These are phyloP conservation scores for Distichodus sexfasciatus DNA, from an alignment of 2,797 vertebrate species.

Conservation along the genomic window DNA sequence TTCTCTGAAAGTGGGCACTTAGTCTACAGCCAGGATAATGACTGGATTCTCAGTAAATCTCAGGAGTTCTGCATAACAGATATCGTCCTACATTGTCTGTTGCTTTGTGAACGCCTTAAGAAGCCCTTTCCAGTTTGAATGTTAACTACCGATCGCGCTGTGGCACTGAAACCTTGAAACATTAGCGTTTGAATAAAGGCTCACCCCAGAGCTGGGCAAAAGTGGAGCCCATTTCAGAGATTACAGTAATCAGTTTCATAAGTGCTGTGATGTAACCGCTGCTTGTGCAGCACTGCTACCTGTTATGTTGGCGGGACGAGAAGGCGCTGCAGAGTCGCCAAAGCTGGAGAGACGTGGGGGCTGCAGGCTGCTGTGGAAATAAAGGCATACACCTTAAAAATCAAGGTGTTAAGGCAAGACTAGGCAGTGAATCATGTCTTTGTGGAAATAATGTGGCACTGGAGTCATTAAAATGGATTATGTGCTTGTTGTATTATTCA, in stretches of 20 bases:
- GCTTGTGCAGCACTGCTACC: constrained; percentile 28
- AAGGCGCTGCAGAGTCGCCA: constrained; percentile 7
- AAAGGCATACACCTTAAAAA: no score
- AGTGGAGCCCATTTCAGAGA: constrained; percentile 35
- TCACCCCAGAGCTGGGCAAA: constrained; percentile 9
- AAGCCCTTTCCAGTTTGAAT: not conserved
- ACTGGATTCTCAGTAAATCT: constrained; percentile 29
- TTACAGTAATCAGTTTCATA: constrained; percentile 42
- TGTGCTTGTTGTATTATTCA: no score
- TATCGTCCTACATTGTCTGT: not conserved
- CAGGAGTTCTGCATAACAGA: not conserved
- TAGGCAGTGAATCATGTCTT: no score
- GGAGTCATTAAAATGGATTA: no score
- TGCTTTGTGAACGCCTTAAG: not conserved
- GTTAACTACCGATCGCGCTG: not conserved
- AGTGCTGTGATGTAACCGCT: constrained; percentile 28
- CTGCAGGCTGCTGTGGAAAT: not conserved
- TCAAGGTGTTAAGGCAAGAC: no score
- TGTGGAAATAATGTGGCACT: no score
- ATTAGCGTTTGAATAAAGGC: constrained; percentile 12
- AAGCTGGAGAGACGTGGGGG: constrained; percentile 17
- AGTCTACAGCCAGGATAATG: constrained; percentile 23
- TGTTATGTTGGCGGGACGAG: constrained; percentile 2
- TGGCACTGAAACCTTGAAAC: not conserved
- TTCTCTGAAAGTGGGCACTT: constrained; percentile 46